These are phyloP conservation scores for Pherbina coryleti DNA, from an alignment of 2,888 invertebrate genomes.

Conservation along the genomic window DNA sequence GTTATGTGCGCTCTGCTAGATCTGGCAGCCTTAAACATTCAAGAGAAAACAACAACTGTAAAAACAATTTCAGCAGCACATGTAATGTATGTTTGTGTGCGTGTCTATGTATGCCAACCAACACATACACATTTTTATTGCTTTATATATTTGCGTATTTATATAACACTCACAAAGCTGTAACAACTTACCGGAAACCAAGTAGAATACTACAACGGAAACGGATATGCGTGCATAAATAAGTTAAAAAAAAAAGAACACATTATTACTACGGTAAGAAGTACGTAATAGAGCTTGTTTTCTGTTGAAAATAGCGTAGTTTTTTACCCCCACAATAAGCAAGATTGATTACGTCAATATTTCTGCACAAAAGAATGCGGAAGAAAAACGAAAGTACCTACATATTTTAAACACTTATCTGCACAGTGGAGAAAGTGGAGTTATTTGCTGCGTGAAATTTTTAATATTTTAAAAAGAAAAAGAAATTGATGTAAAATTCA, in stretches of 20 bases:
- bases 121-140: background rate
- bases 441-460: no score
- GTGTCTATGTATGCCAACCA: background rate
- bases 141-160: background rate
- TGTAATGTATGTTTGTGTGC: background rate
- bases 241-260: background rate
- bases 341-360: background rate
- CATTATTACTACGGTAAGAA: background rate
- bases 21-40: background rate
- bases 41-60: background rate
- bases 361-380: no score
- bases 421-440: no score
- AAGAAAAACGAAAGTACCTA: no score
- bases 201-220: slow-evolving; percentile 8
- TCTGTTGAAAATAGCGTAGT: background rate
- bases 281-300: background rate
- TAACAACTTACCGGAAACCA: background rate
- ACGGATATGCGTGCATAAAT: slow-evolving; percentile 20
- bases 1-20: background rate
- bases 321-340: background rate
- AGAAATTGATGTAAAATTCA: background rate
- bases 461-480: no score
- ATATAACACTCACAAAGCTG: no score
- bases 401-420: no score
- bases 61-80: background rate